Base-by-base conservation (phyloP, 2,888 invertebrate species). In the Drosophila birchii region DNA sequence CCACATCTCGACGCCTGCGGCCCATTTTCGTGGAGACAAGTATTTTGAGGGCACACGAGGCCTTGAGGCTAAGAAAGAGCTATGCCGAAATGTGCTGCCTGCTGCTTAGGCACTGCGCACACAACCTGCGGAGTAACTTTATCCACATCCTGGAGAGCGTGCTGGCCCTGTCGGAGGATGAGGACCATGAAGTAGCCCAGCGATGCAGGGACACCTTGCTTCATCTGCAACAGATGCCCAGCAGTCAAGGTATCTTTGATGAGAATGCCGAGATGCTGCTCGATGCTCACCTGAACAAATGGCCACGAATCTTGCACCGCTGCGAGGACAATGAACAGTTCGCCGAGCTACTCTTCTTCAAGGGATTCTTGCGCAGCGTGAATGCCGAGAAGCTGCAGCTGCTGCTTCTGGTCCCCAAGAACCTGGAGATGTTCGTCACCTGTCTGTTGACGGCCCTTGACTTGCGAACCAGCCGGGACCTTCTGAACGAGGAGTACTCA, bases 121-220 rank as follows among this genome's bases (percentile, higher is more conserved):
- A 95, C 68, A 95, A 95, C 72, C 94, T 96, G 93, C 93, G 93
- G 23, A 92, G 93, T 0, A 95, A 95, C 56, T 92, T 95, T 53
- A 92, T 94, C n/a, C 92, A 94, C 73, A 92, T 95, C 9, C 91
- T 96, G 5, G 96, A 96, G 91, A 94, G 95, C 38, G 91, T 96
- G 9, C 94, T 97, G 74, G 93, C 95, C 0, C 91, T 96, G 34
- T 94, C 95, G 0, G 95, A 95, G 89, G 96, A 97, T 92, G 94
- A 94, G 20, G 94, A 94, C 11, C 92, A 93, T 72, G 81, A 90
- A 0, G 94, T 96, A 16, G 87, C 93, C 16, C 75, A 84, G 6
- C 82, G 89, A 56, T 94, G 94, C 75, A 89, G 84, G 23, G 55
- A 90, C 88, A 72, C 87, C 93, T 7, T 91, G 90, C 23, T 91